Evolutionary conservation across 2,888 invertebrate species (phyloP).

Genomic region (Amphipyra tragopoginis): DNA sequence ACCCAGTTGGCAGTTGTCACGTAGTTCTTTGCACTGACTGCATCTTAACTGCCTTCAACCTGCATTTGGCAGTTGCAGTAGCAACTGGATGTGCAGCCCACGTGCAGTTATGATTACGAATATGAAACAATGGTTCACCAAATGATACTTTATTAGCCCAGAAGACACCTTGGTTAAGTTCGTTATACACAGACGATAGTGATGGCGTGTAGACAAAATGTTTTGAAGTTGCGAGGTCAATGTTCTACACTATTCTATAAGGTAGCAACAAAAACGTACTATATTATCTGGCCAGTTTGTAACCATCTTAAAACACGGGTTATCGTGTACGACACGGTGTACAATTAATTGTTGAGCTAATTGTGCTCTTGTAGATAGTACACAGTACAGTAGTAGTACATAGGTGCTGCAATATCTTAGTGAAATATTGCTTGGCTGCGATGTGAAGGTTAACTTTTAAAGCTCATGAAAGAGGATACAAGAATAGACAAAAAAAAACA

Average conservation of each 20-base stretch:
- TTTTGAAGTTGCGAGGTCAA: conserved; percentile 20
- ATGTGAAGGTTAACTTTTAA: neutral
- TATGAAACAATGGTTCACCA: too few species aligned
- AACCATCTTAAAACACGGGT: conserved; percentile 21
- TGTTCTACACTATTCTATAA: conserved; percentile 19
- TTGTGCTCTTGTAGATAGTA: conserved; percentile 8
- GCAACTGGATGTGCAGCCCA: too few species aligned
- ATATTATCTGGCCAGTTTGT: conserved; percentile 12
- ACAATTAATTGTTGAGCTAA: conserved; percentile 14
- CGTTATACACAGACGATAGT: neutral
- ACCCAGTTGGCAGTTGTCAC: too few species aligned
- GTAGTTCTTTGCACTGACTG: too few species aligned
- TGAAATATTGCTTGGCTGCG: neutral
- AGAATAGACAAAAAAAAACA: too few species aligned
- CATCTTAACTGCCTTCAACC: too few species aligned
- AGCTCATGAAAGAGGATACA: conserved; percentile 9
- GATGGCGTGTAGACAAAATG: conserved; percentile 11
- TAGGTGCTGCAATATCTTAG: conserved; percentile 10
- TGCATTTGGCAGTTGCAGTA: too few species aligned
- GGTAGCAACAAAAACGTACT: conserved; percentile 7
- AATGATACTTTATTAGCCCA: too few species aligned
- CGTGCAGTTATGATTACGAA: too few species aligned
- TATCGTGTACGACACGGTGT: conserved; percentile 32
- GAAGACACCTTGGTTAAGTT: too few species aligned
- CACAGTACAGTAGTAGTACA: too few species aligned